Base-by-base conservation (phyloP, 1,140 invertebrate species). In the Lethocerus indicus region DNA sequence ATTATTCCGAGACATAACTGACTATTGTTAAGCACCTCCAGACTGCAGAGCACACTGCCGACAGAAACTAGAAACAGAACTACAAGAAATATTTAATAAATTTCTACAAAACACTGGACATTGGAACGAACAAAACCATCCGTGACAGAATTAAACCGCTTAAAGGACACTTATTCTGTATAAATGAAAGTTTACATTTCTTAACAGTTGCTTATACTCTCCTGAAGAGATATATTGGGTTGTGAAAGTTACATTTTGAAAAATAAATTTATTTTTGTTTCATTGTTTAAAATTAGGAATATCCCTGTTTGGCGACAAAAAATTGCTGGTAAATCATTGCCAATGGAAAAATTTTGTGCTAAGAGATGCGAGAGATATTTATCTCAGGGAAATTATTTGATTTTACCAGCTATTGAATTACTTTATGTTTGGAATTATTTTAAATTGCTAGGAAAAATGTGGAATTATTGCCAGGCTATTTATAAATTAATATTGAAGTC, bases 401-500 rank as follows among this genome's bases (percentile, higher is more conserved):
- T 84, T 4, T 68, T 95, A 43, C 89, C 92, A 12, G 79, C 80
- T 23, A 69, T 89, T 52, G 92, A 97, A 66, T 70, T 95, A 46
- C 74, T 95, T 57, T 96, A 87, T 60, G 70, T 95, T 1, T 96
- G 90, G 90, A 96, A 96, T 69, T 75, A 88, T 55, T 92, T 95
- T 63, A 79, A 79, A 55, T 76, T 92, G 28, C 67, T 95, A 36
- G 79, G 80, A 21, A 83, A 80, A 55, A 76, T 82, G 48, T 71
- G 69, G 49, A 66, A 74, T 23, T 63, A 81, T 12, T 71, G 83
- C 26, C 71, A 84, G 57, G 71, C 69, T n/a, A 70, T 93, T 49
- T 74, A 81, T 29, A 75, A 76, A 60, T 62, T 74, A 20, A 78
- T 92, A 39, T 85, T 90, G 55, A 69, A 68, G 5, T 72, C 74